phyloP scores from a whole-genome alignment of 2,113 vertebrate genomes.

The Amblyornis subalaris region DNA sequence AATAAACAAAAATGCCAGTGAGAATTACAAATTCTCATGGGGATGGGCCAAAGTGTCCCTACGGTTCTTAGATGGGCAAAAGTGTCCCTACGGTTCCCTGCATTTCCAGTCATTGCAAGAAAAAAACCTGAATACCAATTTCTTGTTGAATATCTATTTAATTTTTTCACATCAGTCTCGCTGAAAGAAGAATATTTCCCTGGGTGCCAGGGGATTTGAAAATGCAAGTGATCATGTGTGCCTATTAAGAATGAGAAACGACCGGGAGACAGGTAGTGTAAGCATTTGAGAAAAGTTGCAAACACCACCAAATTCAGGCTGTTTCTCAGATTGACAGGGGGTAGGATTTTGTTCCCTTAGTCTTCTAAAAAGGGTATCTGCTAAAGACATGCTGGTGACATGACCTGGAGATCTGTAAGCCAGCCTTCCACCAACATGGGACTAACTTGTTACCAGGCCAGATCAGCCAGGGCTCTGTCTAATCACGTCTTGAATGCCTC shows the following conservation, averaged over 20 bases:
- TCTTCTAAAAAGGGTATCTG: background rate
- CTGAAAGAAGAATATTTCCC: background rate
- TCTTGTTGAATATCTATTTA: background rate
- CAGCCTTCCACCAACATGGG: background rate
- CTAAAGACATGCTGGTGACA: background rate
- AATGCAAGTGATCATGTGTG: background rate
- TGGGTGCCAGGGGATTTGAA: background rate
- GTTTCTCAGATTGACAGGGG: background rate
- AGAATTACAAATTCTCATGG: background rate
- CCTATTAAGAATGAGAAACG: background rate
- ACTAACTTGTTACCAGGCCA: background rate
- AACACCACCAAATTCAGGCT: background rate
- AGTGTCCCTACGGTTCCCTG: background rate
- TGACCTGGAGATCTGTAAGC: background rate
- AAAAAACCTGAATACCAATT: background rate
- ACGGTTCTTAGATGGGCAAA: background rate
- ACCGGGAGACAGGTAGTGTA: accelerated
- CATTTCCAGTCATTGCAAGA: background rate
- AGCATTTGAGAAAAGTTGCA: background rate
- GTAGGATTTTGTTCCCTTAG: background rate
- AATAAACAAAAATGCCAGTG: background rate
- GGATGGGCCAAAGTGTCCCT: background rate
- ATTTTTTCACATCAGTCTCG: background rate
- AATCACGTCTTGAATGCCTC: background rate
- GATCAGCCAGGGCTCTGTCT: background rate